Evolutionary conservation across 2,113 vertebrate genomes (phyloP).

Genomic region (Benitochromis conjunctus): DNA sequence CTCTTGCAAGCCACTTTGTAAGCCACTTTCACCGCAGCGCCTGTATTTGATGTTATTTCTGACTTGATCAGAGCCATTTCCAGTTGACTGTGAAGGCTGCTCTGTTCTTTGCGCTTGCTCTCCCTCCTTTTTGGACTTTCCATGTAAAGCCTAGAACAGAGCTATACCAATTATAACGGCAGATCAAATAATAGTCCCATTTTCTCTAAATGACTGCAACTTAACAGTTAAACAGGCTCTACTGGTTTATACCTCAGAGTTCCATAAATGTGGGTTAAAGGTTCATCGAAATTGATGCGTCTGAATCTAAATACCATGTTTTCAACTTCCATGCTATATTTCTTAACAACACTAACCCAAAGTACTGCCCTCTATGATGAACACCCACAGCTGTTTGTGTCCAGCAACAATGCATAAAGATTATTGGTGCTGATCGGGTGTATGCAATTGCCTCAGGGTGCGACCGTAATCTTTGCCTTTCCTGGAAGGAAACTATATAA

Average conservation of each 20-base stretch:
- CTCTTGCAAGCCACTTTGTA: not conserved
- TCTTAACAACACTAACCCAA: not conserved
- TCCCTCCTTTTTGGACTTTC: not conserved
- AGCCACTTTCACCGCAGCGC: not conserved
- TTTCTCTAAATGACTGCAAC: not conserved
- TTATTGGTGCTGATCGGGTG: not conserved
- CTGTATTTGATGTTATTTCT: not conserved
- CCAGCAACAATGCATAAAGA: not conserved
- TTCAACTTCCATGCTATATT: not conserved
- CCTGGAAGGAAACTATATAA: not conserved
- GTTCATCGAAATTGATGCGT: not conserved
- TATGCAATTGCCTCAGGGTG: not conserved
- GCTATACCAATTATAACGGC: not conserved
- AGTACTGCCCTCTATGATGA: not conserved
- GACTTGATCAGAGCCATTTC: not conserved
- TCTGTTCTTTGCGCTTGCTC: not conserved
- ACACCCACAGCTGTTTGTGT: not conserved
- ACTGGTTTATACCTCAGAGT: not conserved
- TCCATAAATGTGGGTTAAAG: not conserved
- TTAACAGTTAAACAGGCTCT: not conserved
- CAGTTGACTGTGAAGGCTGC: not conserved
- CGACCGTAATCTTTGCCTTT: not conserved
- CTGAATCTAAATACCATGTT: not conserved
- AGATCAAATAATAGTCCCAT: not conserved
- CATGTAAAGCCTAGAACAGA: not conserved